Evolutionary conservation across 2,797 vertebrate species (phyloP).

Genomic region (Hippopotamyrus pictus): DNA sequence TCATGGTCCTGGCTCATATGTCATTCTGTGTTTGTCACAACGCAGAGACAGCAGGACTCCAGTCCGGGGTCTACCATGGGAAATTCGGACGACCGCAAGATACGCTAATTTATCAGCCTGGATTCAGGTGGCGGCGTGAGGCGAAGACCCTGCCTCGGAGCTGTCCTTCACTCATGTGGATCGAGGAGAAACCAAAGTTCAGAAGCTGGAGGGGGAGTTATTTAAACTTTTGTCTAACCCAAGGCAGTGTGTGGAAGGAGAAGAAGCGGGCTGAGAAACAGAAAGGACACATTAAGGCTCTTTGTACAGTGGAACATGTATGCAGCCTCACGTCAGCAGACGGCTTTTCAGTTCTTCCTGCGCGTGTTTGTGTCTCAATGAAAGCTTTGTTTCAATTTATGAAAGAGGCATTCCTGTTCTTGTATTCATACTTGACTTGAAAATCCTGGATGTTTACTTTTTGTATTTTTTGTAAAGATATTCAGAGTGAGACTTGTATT

Average conservation of each 20-base stretch:
- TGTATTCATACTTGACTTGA: not conserved
- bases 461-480: not conserved
- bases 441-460: not conserved
- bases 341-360: not conserved
- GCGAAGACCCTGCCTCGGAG: not conserved
- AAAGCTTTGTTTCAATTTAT: not conserved
- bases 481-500: not conserved
- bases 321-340: not conserved
- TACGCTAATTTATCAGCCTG: conserved; percentile 51
- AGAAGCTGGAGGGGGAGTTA: not conserved
- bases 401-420: conserved; percentile 10
- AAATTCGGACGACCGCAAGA: conserved; percentile 65
- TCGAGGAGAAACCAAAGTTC: not conserved
- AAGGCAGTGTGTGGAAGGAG: not conserved
- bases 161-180: not conserved
- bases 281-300: not conserved
- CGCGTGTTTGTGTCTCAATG: not conserved
- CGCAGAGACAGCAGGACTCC: conserved; percentile 75
- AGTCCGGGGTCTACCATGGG: conserved; percentile 67
- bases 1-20: not conserved
- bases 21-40: conserved; percentile 36
- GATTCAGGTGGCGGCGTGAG: not conserved
- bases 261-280: not conserved
- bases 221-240: not conserved
- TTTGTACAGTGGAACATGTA: not conserved